Conservation (phyloP, 2,888 invertebrate genomes). For the Pterostichus madidus region DNA sequence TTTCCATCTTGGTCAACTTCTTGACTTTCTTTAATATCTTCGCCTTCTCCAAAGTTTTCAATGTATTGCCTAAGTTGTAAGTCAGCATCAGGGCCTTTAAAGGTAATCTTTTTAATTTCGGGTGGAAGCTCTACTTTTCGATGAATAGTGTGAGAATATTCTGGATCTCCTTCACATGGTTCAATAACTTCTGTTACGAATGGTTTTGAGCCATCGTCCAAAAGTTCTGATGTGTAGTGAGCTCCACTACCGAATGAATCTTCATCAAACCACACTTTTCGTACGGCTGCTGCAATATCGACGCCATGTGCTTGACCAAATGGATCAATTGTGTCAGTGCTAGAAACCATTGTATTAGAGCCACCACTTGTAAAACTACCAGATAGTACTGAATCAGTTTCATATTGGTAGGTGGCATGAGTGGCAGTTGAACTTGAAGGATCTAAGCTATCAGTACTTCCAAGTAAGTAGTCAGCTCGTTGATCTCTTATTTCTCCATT, state of each 20-base stretch:
- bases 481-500: constrained; percentile 67
- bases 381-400: constrained; percentile 91
- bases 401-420: constrained; percentile 90
- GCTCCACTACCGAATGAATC: constrained; percentile 71
- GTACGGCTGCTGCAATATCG: constrained; percentile 76
- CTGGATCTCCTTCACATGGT: constrained; percentile 76
- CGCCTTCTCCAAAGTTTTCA: constrained; percentile 78
- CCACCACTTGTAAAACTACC: constrained; percentile 91
- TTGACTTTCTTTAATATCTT: constrained; percentile 78
- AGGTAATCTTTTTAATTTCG: constrained; percentile 79
- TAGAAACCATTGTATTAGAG: constrained; percentile 91
- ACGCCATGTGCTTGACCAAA: constrained; percentile 77
- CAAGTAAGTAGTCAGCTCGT: constrained; percentile 80
- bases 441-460: constrained; percentile 87
- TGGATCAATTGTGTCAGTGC: constrained; percentile 85
- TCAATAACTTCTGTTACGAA: constrained; percentile 78
- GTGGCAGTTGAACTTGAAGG: constrained; percentile 90
- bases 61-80: constrained; percentile 78
- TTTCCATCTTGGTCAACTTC: constrained; percentile 79
- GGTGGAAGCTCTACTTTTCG: constrained; percentile 78
- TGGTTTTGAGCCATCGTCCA: constrained; percentile 74
- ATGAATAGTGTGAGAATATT: constrained; percentile 77
- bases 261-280: constrained; percentile 78
- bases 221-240: constrained; percentile 73
- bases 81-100: constrained; percentile 79